Conservation (phyloP, 37 sponge, comb jelly and placozoan species). For the Theonella swinhoei region DNA sequence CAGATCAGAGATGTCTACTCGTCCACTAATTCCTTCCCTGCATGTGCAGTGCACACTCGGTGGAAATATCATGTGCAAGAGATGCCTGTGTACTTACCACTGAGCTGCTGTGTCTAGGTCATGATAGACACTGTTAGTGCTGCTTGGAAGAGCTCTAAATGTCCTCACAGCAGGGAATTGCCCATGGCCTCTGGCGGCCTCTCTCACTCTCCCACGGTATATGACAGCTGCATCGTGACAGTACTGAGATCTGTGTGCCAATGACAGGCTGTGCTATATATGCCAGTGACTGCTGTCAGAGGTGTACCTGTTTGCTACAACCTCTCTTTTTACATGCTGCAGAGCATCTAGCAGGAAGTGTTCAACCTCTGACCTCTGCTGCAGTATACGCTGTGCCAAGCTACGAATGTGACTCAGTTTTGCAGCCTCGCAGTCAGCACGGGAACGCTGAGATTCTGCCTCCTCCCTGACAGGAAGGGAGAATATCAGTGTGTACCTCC, state of each 20-base stretch:
- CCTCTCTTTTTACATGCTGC: constrained; percentile 74
- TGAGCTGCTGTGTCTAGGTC: constrained; percentile 74
- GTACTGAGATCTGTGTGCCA: constrained; percentile 65
- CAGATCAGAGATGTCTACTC: constrained; percentile 81
- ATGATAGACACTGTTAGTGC: constrained; percentile 89
- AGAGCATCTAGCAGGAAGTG: constrained; percentile 92
- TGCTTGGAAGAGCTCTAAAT: constrained; percentile 54
- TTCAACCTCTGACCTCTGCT: constrained; percentile 90
- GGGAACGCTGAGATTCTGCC: background rate
- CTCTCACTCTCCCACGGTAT: constrained; percentile 67
- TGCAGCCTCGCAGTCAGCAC: constrained; percentile 32
- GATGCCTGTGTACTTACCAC: constrained; percentile 53
- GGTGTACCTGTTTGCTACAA: constrained; percentile 43
- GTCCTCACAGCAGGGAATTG: constrained; percentile 81
- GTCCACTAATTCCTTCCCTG: constrained; percentile 33
- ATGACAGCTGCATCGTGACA: constrained; percentile 59
- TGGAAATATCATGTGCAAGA: too few relatives aligned
- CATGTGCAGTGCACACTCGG: too few relatives aligned
- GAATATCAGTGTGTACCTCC: too few relatives aligned
- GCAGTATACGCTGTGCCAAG: constrained; percentile 75
- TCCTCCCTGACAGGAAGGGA: too few relatives aligned
- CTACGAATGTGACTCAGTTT: constrained; percentile 81
- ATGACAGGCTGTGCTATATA: background rate
- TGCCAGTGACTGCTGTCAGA: background rate
- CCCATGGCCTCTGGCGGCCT: constrained; percentile 71